Evolutionary conservation across 30 jellyfish, hydroid and myxozoan genomes (phyloP), one percentile per base, ranked within the genome.

Genomic region (Pelagia noctiluca): DNA sequence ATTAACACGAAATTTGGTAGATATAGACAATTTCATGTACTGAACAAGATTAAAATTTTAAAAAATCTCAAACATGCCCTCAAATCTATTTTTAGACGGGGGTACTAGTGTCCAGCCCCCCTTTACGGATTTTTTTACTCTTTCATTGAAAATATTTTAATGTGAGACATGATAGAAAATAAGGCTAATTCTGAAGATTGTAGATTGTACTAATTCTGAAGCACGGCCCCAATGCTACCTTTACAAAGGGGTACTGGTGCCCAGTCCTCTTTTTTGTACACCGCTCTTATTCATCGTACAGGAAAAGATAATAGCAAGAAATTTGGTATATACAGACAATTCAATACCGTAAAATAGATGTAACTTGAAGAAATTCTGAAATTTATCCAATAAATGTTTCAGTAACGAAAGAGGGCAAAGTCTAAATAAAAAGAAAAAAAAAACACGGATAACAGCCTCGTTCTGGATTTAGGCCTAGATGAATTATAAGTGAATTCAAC

Each of bases 181-280:
- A 57, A 30, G 13, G 35, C 8, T 65, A 65, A 57, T 65, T 3
- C 31, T 29, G 11, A 13, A 65, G 78, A 28, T 65, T 36, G 28
- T 8, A 30, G 61, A n/a, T n/a, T 65, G 77, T 65, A 29, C 22
- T 0, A 22, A 30, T 65, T 65, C 77, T 65, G 78, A 65, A 65
- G 78, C 54, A 64, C 3, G 50, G 23, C 77, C 77, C 77, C 78
- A 65, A 31, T 65, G 78, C n/a, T n/a, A n/a, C n/a, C n/a, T n/a
- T n/a, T n/a, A n/a, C 78, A 65, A 25, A 65, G 62, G 78, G 22
- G 78, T 65, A 29, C 78, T 65, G 35, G 78, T 65, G 0, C 78
- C 53, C 52, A 65, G 29, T 65, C 21, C 78, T 32, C 42, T 64
- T 29, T 65, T 65, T 29, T 25, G 60, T 65, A 23, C 35, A 31